Evolutionary conservation across 2,797 vertebrate genomes (phyloP), one percentile per base, ranked within the genome.

Genomic region (Echiichthys vipera): DNA sequence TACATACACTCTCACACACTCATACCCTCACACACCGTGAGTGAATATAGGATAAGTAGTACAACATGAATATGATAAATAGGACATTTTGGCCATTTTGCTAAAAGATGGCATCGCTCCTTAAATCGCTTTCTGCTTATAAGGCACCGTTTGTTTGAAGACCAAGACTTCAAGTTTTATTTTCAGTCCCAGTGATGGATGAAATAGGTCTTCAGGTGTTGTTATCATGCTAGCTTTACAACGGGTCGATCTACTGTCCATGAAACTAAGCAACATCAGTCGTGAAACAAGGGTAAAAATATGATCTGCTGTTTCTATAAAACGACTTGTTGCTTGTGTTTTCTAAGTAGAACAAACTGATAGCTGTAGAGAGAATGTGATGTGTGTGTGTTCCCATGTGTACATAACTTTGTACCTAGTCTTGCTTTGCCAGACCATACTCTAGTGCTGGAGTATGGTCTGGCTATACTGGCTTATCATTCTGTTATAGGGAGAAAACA

Each of bases 261-360:
- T 51, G 47, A 25, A 20, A 36, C 22, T n/a, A 22, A 47, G 32
- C 8, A n/a, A n/a, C 37, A 20, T 11, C 45, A 30, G 57, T 1
- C 2, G 50, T 22, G 32, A 45, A 24, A 29, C 5, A 54, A 51
- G 11, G 8, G 22, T 24, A 58, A 15, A 71, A 58, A 27, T 45
- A 43, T 37, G 25, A 63, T 57, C 36, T 36, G 15, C 34, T 49
- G 36, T 40, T 20, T 57, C 17, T n/a, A 36, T 22, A 10, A 11
- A 46, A 25, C 7, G 27, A 81, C 74, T 51, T 81, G 71, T 82
- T 85, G 83, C 68, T 61, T 11, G 34, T 59, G 71, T 57, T 68
- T 54, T 53, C 71, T 64, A 58, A 61, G 20, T 68, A 42, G 37
- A 47, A n/a, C 46, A 66, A 43, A 14, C 24, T 14, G 14, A 66